Conservation (phyloP, 2,888 invertebrate genomes). For the Dolichopus griseipennis region DNA sequence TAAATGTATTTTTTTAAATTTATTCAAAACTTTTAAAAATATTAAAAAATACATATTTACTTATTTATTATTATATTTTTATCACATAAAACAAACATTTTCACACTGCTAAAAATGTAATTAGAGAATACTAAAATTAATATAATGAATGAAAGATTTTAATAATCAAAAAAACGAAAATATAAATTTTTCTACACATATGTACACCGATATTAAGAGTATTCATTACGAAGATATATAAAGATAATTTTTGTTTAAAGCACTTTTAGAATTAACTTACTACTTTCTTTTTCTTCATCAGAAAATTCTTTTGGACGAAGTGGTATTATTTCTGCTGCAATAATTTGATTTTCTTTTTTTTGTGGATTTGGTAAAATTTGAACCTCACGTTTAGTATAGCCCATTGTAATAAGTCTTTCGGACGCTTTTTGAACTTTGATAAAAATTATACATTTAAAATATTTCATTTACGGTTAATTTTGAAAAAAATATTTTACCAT, state of each 20-base stretch:
- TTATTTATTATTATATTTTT: too few species aligned
- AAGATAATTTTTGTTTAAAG: background rate
- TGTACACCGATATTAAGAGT: too few species aligned
- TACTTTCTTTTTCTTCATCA: constrained; percentile 57
- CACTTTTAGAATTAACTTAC: constrained; percentile 44
- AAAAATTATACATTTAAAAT: background rate
- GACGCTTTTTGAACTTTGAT: constrained; percentile 68
- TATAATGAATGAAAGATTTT: too few species aligned
- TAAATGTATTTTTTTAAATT: background rate
- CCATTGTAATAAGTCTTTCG: constrained; percentile 69
- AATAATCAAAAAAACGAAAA: too few species aligned
- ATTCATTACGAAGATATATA: too few species aligned
- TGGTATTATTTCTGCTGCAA: constrained; percentile 36
- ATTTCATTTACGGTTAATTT: background rate
- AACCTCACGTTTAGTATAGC: constrained; percentile 71
- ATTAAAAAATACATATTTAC: too few species aligned
- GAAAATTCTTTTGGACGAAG: constrained; percentile 57
- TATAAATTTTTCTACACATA: too few species aligned
- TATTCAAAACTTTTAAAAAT: background rate
- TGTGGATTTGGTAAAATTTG: constrained; percentile 49
- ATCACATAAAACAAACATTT: too few species aligned
- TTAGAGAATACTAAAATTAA: too few species aligned
- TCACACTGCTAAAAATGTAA: too few species aligned
- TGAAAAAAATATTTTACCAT: constrained; percentile 35
- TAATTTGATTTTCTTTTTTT: constrained; percentile 35